Conservation (phyloP, 1,140 invertebrate species). For the Bombyx mori region DNA sequence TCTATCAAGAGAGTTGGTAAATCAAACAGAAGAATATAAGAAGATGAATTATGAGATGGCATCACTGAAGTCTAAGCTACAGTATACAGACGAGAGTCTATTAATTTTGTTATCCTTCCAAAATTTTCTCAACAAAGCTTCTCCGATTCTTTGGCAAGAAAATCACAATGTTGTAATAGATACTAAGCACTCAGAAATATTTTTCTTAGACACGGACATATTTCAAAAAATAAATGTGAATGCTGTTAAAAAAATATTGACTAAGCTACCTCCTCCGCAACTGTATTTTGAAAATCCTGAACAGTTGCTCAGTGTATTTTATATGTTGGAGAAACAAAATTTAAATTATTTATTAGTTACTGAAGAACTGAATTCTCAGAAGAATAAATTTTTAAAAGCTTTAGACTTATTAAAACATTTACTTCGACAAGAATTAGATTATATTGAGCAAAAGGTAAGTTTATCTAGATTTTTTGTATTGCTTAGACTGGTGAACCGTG, state of each 20-base stretch:
- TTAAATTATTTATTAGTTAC: slow-evolving; percentile 75
- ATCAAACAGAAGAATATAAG: slow-evolving; percentile 68
- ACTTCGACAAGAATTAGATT: slow-evolving; percentile 37
- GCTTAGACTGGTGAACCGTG: no score
- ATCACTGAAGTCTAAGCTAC: slow-evolving; percentile 72
- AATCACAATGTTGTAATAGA: slow-evolving; percentile 44
- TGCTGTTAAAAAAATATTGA: slow-evolving; percentile 60
- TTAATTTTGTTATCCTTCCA: slow-evolving; percentile 75
- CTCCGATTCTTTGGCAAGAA: slow-evolving; percentile 71
- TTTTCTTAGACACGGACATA: slow-evolving; percentile 40
- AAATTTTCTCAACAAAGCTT: slow-evolving; percentile 74
- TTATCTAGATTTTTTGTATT: not conserved
- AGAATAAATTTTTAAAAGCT: slow-evolving; percentile 52
- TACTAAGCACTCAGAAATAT: slow-evolving; percentile 33
- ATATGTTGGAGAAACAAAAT: slow-evolving; percentile 75
- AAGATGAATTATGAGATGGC: slow-evolving; percentile 62
- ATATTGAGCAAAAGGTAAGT: slow-evolving; percentile 46
- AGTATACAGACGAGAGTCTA: slow-evolving; percentile 75
- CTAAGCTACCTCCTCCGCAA: slow-evolving; percentile 48
- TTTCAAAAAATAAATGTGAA: slow-evolving; percentile 36
- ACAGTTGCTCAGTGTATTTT: slow-evolving; percentile 72
- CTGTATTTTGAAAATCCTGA: slow-evolving; percentile 74
- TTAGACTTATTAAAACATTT: slow-evolving; percentile 30
- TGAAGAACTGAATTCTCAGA: slow-evolving; percentile 72
- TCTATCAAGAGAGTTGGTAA: slow-evolving; percentile 60